Conservation (phyloP, 2,113 vertebrate genomes). For the Seriola aureovittata region DNA sequence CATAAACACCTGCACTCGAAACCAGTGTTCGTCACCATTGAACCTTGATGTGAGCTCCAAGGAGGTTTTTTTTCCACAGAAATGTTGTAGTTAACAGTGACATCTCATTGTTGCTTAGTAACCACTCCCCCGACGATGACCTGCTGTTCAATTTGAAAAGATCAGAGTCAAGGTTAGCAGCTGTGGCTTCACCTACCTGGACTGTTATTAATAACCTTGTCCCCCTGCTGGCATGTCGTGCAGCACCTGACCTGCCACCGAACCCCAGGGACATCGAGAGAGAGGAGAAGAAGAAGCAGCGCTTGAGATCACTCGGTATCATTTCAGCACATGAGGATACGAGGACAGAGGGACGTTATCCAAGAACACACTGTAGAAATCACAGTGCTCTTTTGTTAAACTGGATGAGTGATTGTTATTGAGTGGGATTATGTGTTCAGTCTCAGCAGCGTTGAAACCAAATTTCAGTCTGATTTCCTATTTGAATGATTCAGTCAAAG, state of each 20-base stretch:
- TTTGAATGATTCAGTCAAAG: no score
- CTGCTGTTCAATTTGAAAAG: slow-evolving; percentile 2
- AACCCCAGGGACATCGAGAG: neutral
- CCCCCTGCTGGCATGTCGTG: neutral
- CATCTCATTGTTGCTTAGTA: slow-evolving; percentile 28
- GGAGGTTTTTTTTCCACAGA: neutral
- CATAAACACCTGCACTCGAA: neutral
- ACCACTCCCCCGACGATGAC: slow-evolving; percentile 8
- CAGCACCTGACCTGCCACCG: slow-evolving; percentile 9
- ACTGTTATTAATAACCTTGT: slow-evolving; percentile 31
- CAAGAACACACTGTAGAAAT: neutral
- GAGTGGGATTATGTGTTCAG: no score
- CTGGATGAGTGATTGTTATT: no score
- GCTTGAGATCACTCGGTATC: neutral
- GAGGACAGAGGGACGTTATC: neutral
- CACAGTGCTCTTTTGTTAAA: neutral
- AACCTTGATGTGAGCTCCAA: neutral
- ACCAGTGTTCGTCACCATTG: neutral
- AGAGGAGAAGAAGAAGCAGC: neutral
- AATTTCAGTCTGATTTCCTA: no score
- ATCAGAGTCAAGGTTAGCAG: slow-evolving; percentile 29
- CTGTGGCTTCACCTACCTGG: slow-evolving; percentile 24
- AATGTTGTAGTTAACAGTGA: slow-evolving; percentile 16
- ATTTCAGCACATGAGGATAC: neutral
- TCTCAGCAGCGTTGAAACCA: no score